phyloP scores from a whole-genome alignment of 2,797 vertebrate species.

The Myotis vivesi region DNA sequence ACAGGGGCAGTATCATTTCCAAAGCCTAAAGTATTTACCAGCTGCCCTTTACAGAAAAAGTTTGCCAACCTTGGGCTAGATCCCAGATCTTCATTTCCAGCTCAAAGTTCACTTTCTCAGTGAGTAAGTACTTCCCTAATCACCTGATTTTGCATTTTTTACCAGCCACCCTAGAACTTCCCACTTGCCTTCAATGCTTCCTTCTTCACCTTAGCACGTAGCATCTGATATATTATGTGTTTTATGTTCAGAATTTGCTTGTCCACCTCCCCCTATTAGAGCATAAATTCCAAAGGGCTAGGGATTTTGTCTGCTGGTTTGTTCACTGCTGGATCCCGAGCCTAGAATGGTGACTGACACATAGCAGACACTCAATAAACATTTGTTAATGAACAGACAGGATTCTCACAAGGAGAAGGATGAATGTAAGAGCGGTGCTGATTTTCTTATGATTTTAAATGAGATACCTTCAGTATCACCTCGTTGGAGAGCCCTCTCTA shows the following conservation, averaged over 20 bases:
- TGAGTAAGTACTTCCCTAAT: neutral
- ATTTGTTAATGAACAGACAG: neutral
- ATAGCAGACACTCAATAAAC: neutral
- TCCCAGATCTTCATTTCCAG: neutral
- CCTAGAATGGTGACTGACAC: neutral
- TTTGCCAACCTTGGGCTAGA: neutral
- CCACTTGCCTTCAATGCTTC: neutral
- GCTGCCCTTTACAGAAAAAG: neutral
- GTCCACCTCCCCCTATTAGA: neutral
- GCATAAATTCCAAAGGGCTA: neutral
- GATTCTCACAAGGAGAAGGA: neutral
- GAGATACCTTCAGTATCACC: neutral
- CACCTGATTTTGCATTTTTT: neutral
- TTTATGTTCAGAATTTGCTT: neutral
- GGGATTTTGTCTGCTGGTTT: neutral
- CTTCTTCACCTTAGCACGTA: neutral
- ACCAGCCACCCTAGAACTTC: neutral
- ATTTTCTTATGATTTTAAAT: neutral
- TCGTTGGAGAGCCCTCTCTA: neutral
- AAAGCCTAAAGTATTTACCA: neutral
- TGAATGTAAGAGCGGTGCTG: neutral
- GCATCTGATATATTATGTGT: neutral
- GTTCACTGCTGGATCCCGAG: neutral
- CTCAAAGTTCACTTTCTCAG: neutral
- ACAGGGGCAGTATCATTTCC: neutral